A percentile compares a stretch with the other conserved stretches of the same genome.
These are phyloP conservation scores for Sturnira hondurensis DNA, from an alignment of 2,113 vertebrate genomes.

Conservation along the genomic window DNA sequence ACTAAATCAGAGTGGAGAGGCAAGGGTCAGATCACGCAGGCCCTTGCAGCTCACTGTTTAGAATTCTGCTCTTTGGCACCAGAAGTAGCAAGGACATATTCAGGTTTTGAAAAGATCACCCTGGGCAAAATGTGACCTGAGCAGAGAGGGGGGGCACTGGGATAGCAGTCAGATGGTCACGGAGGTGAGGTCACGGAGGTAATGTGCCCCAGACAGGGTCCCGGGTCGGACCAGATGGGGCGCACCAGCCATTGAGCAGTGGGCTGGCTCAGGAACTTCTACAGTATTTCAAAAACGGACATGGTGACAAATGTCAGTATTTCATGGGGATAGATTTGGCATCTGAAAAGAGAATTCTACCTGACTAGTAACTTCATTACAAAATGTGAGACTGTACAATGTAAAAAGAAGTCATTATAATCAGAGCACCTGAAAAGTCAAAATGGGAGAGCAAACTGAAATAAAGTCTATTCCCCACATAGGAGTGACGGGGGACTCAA, in stretches of 20 bases:
- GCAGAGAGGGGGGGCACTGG: neutral
- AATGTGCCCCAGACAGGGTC: neutral
- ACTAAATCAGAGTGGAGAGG: neutral
- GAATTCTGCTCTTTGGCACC: neutral
- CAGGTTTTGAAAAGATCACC: neutral
- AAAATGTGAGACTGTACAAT: neutral
- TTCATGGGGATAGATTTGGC: neutral
- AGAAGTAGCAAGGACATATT: neutral
- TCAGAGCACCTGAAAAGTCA: neutral
- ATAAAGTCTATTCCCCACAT: neutral
- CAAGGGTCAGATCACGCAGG: neutral
- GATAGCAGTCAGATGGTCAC: neutral
- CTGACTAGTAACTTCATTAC: neutral
- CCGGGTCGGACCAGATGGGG: neutral
- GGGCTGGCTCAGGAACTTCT: neutral
- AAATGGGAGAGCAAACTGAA: neutral
- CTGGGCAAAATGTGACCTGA: neutral
- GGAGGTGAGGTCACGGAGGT: neutral
- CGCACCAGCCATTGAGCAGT: rapidly evolving
- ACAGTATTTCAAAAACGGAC: neutral
- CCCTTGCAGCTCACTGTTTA: neutral
- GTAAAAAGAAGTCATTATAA: neutral
- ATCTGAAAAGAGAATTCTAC: neutral
- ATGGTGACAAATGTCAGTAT: neutral
- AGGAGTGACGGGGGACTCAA: too few species aligned